These are phyloP conservation scores for Meloidogyne hapla DNA, from an alignment of 1,140 invertebrate genomes.

Conservation along the genomic window DNA sequence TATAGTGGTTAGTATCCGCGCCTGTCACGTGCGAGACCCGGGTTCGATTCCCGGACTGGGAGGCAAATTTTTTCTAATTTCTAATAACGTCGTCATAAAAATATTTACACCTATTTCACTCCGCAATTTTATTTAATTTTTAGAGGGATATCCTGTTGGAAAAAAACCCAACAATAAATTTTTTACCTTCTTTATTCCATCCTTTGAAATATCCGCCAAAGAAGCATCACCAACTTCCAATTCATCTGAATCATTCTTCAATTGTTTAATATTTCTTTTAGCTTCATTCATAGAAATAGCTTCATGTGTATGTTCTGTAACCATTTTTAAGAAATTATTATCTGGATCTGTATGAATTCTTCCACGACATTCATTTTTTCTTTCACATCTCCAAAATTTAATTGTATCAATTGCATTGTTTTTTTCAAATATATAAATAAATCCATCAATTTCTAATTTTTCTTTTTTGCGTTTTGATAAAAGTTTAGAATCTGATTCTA, in stretches of 20 bases:
- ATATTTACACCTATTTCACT: no score
- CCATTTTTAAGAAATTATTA: not conserved
- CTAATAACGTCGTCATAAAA: no score
- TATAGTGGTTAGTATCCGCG: no score
- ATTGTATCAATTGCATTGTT: conserved; percentile 1
- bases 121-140: not conserved
- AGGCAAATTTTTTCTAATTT: no score
- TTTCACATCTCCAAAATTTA: conserved; percentile 19
- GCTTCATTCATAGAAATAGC: conserved; percentile 5
- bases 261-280: not conserved
- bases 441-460: not conserved
- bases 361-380: not conserved
- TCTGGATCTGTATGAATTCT: conserved; percentile 11
- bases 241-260: not conserved
- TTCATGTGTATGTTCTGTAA: conserved; percentile 4
- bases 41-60: no score
- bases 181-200: not conserved
- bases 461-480: not conserved
- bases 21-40: no score
- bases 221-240: not conserved
- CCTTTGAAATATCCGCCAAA: not conserved
- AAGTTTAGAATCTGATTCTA: not conserved
- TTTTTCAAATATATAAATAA: not conserved
- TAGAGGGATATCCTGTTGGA: not conserved
- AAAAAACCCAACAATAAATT: not conserved